Base-by-base conservation (phyloP, 2,888 invertebrate genomes). In the Morpho achilles region DNA sequence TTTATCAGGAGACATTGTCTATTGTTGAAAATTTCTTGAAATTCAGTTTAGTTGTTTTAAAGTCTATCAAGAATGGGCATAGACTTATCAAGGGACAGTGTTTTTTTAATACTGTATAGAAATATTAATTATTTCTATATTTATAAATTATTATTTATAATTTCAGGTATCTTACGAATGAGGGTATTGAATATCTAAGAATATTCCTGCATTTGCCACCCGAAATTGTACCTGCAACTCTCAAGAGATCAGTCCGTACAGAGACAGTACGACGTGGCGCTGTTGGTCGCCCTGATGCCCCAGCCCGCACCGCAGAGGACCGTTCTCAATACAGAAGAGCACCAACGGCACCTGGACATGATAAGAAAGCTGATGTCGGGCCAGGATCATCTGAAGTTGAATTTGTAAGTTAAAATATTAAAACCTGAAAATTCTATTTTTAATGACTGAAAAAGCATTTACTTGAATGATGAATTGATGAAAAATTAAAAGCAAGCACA, bases 151-250 rank as follows among this genome's bases (percentile, higher is more conserved):
- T 49, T 7, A 40, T 45, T 40, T 49, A 40, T 40, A 7, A 56
- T 72, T 74, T n/a, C 68, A 93, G 93, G 93, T 98, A 98, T 89
- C 92, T 99, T 71, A 99, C 98, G 67, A 99, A 99, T 82, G 98
- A 99, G 77, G 99, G 99, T 70, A 99, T 99, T 82, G 97, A 97
- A 82, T 99, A 98, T 86, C 92, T 99, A 68, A 93, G 99, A 68
- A 96, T 96, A 77, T 99, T 96, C 90, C 93, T 99, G 67, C 98
- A 99, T 80, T 93, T 99, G 77, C 99, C 99, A 7, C 95, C 98
- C 65, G 99, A 99, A 93, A 99, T 99, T 87, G 99, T 99, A 43
- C 99, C 99, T 45, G 95, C 98, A 2, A 99, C 99, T 1, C 92
- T 99, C 68, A 99, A 98, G 91, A 94, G 98, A 66, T 97, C 97